Evolutionary conservation across 1,140 invertebrate species (phyloP).

Genomic region (Drosophila littoralis): DNA sequence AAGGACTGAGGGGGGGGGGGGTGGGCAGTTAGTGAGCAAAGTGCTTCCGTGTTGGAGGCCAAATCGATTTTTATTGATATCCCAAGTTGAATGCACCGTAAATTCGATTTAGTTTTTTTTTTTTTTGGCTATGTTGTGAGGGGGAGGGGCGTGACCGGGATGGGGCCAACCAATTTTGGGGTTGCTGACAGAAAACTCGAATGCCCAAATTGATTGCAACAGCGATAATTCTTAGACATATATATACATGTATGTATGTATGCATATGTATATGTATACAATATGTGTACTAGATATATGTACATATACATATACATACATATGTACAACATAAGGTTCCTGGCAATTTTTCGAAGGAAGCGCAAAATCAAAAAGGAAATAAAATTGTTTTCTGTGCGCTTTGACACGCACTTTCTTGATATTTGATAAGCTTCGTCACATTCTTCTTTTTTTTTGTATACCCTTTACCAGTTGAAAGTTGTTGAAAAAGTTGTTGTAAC

Average conservation of each 20-base stretch:
- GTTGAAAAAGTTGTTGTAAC: too few species aligned
- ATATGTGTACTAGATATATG: not conserved
- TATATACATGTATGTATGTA: not conserved
- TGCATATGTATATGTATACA: not conserved
- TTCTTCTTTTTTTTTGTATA: not conserved
- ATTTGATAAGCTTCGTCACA: conserved; percentile 32
- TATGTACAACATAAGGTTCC: not conserved
- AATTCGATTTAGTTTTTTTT: conserved; percentile 43
- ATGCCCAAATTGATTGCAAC: conserved; percentile 11
- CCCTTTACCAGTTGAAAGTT: not conserved
- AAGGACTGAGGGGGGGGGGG: not conserved
- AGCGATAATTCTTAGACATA: conserved; percentile 16
- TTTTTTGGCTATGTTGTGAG: too few species aligned
- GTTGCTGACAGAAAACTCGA: conserved; percentile 10
- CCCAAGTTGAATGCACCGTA: conserved; percentile 68
- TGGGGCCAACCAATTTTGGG: conserved; percentile 21
- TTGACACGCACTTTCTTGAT: conserved; percentile 43
- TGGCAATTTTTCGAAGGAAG: conserved; percentile 1
- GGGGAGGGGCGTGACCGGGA: not conserved
- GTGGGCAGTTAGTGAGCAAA: conserved; percentile 29
- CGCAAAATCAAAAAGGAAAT: conserved; percentile 14
- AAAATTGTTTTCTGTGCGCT: conserved; percentile 19
- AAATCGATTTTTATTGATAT: conserved; percentile 78
- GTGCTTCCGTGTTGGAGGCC: conserved; percentile 59
- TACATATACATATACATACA: not conserved